Evolutionary conservation across 2,888 invertebrate species (phyloP), one percentile per base, ranked within the genome.

Genomic region (Camponotus fellah): DNA sequence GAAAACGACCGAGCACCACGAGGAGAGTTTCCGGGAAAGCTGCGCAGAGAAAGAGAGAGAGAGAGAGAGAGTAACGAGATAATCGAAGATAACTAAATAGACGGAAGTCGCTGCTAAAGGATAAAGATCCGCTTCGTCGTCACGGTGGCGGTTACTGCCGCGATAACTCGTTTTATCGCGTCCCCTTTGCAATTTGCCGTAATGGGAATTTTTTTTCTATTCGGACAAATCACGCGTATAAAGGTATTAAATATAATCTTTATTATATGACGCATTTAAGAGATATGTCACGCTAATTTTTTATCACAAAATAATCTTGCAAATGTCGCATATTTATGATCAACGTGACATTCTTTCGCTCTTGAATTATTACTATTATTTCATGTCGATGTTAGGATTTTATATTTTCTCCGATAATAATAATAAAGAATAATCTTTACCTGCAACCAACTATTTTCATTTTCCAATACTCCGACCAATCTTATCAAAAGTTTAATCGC

Each of bases 11-110:
- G 65, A 49, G 83, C 60, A 58, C 32, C 58, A 74, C 26, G 72
- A 80, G 68, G 60, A 74, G 49, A 79, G 62, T 21, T 72, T 72
- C 37, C 37, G 40, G 32, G 37, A 53, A 26, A 81, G 43, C 53
- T 72, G 32, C n/a, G 40, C 75, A 58, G 2, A 26, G 26, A 26
- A 26, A 26, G 26, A 26, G 26, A 2, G 26, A 26, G 26, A 26
- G 26, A 26, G 37, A 5, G 71, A 77, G 65, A 60, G 26, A 66
- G 37, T 80, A 80, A 80, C 60, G 72, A 80, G 79, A 80, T 80
- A 80, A 80, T 80, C 72, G 60, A 34, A 80, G 72, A 80, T 80
- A 80, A 80, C 72, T 80, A 80, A 71, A 80, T 69, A 49, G 69
- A 49, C 79, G 71, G 72, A 72, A 72, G 60, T 80, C 17, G 46